Base-by-base conservation (phyloP, 2,113 vertebrate species). In the Sphaerodactylus townsendi region DNA sequence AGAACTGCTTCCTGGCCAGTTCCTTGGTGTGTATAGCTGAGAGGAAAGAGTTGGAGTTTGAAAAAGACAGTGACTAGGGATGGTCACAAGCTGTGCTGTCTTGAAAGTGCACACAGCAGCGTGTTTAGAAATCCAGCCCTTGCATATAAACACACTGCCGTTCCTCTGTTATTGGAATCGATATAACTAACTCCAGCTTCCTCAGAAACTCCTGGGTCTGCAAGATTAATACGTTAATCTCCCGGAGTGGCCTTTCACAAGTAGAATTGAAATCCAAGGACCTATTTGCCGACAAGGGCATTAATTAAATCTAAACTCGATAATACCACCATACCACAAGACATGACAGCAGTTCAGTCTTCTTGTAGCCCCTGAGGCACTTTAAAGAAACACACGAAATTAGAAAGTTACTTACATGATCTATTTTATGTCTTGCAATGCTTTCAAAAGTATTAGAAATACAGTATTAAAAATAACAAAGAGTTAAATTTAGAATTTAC, bases 181-280 rank as follows among this genome's bases (percentile, higher is more conserved):
- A 44, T 82, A 41, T 19, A 62, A 23, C 41, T 82, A 59, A 44
- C 37, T 15, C 10, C 33, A 53, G 44, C 3, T n/a, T 62, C 69
- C 33, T 62, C 17, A 82, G 37, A 82, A 82, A 44, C 30, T 72
- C 69, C 30, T 62, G 69, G 66, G 48, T 37, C 37, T 77, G 50
- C 30, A 56, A 19, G 10, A 33, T 73, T 72, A 39, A 82, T 41
- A 73, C 50, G 41, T 10, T 73, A 46, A 73, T 62, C 70, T 82
- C 37, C 28, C 70, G 25, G 19, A 41, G 53, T 72, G 68, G 37
- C 69, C 53, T 82, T 82, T 82, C 39, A 59, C 69, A 46, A 25
- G 30, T 35, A 11, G 69, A 82, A 73, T 6, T 73, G 69, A 82
- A 53, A 81, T 56, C 79, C 50, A 81, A 82, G 17, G 69, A 82